Conservation (phyloP, 2,888 invertebrate genomes). For the Carabus problematicus region DNA sequence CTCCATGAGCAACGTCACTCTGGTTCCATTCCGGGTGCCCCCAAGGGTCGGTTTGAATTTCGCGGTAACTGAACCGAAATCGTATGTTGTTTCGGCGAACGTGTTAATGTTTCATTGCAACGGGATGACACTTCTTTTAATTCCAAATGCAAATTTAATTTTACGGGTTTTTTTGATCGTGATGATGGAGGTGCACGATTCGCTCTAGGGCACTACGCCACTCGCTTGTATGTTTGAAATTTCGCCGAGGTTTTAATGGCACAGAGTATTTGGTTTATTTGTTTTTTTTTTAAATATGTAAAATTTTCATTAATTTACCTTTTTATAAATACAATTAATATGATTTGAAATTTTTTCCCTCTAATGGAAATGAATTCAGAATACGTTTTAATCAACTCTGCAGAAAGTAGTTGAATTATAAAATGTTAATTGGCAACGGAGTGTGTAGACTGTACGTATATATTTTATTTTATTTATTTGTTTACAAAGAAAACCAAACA, state of each 20-base stretch:
- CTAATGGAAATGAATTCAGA: no score
- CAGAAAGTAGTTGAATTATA: no score
- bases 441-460: no score
- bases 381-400: no score
- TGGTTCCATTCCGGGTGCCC: conserved; percentile 44
- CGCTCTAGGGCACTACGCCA: neutral
- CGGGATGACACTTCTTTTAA: conserved; percentile 39
- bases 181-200: conserved; percentile 26
- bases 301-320: no score
- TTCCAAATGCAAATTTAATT: conserved; percentile 41
- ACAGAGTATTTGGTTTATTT: no score
- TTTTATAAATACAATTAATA: conserved; percentile 26
- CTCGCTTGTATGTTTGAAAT: neutral
- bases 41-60: conserved; percentile 54
- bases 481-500: no score
- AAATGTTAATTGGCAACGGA: no score
- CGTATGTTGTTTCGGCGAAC: conserved; percentile 17
- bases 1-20: no score
- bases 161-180: conserved; percentile 38
- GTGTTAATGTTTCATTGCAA: conserved; percentile 24
- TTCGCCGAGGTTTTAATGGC: neutral
- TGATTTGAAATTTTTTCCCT: conserved; percentile 17
- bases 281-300: no score
- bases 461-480: no score
- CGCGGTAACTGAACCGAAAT: conserved; percentile 48